These are phyloP conservation scores for Caiman crocodilus DNA, from an alignment of 2,797 vertebrate species.

Conservation along the genomic window DNA sequence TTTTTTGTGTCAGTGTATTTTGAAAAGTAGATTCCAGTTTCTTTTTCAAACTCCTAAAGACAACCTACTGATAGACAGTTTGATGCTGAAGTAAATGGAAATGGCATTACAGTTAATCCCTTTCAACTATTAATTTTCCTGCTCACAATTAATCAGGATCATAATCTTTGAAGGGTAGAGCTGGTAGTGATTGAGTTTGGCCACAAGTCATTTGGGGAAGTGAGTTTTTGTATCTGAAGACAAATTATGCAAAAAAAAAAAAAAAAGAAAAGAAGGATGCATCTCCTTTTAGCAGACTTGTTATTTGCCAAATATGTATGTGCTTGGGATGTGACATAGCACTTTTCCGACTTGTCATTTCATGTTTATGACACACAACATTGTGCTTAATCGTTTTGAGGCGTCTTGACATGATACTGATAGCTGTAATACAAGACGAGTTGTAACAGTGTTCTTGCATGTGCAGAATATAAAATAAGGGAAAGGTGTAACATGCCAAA, in stretches of 20 bases:
- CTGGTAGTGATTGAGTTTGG: not conserved
- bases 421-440: constrained; percentile 27
- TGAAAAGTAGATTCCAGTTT: not conserved
- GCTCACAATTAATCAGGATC: not conserved
- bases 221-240: not conserved
- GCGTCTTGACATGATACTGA: constrained; percentile 22
- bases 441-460: constrained; percentile 14
- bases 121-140: not conserved
- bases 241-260: not conserved
- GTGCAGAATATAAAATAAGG: not conserved
- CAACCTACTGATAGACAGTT: not conserved
- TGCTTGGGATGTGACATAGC: not conserved
- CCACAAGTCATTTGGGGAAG: not conserved
- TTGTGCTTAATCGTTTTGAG: constrained; percentile 24
- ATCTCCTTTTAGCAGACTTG: not conserved
- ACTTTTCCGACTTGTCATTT: constrained; percentile 4
- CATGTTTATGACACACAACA: not conserved
- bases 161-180: not conserved
- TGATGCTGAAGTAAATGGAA: not conserved
- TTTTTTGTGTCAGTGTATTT: not conserved
- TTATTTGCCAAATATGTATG: not conserved
- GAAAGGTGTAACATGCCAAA: not conserved
- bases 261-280: not conserved
- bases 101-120: not conserved
- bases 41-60: not conserved